These are phyloP conservation scores for Teleiodes luculella DNA, from an alignment of 2,888 invertebrate species.

Conservation along the genomic window DNA sequence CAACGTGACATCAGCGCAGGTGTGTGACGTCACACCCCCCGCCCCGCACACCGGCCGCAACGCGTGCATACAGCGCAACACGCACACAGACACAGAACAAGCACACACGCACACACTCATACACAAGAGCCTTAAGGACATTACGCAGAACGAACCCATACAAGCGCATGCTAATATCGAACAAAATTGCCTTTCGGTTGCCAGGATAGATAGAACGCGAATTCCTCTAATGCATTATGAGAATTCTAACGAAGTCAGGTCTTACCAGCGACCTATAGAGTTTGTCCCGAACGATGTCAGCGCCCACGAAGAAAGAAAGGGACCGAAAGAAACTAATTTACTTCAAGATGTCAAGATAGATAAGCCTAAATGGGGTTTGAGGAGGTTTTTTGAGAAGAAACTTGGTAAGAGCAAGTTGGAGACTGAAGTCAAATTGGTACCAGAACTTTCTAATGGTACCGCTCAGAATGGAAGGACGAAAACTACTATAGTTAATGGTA, in stretches of 20 bases:
- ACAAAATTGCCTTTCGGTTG: constrained; percentile 61
- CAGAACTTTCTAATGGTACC: constrained; percentile 37
- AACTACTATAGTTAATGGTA: constrained; percentile 55
- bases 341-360: constrained; percentile 56
- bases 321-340: constrained; percentile 67
- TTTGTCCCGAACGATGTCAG: constrained; percentile 87
- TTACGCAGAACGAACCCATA: constrained; percentile 36
- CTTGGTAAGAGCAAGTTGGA: constrained; percentile 59
- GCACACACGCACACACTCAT: constrained; percentile 74
- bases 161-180: constrained; percentile 34
- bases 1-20: constrained; percentile 43
- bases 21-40: constrained; percentile 68
- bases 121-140: constrained; percentile 82
- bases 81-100: constrained; percentile 76
- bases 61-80: constrained; percentile 88
- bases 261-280: constrained; percentile 72
- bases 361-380: constrained; percentile 64
- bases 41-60: constrained; percentile 85
- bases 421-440: constrained; percentile 77
- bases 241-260: constrained; percentile 58
- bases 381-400: constrained; percentile 62
- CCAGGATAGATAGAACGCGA: constrained; percentile 41
- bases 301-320: constrained; percentile 36
- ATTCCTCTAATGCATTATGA: constrained; percentile 33
- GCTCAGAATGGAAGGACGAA: constrained; percentile 39